These are phyloP conservation scores for Tetramorium bicarinatum DNA, from an alignment of 2,888 invertebrate genomes.

Conservation along the genomic window DNA sequence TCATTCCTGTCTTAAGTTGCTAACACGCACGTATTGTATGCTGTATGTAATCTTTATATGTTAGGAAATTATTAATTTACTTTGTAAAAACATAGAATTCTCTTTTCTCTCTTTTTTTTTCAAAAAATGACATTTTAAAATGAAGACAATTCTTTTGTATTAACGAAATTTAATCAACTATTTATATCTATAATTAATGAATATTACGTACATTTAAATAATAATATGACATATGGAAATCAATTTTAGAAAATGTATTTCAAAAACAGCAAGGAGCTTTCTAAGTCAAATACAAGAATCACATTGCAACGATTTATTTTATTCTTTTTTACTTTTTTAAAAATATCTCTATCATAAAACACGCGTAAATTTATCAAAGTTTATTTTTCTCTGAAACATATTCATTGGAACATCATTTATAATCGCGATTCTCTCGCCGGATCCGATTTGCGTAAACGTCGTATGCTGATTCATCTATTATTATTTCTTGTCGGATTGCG, in stretches of 20 bases:
- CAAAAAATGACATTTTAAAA: not conserved
- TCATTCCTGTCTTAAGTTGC: not conserved
- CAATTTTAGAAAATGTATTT: not conserved
- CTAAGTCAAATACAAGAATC: not conserved
- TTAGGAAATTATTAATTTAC: not conserved
- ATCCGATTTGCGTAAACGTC: not conserved
- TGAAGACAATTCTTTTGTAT: not conserved
- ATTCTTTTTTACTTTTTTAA: not conserved
- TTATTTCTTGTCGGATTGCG: slow-evolving; percentile 23
- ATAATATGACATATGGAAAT: not conserved
- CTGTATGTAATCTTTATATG: not conserved
- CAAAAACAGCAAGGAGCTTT: not conserved
- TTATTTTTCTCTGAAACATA: not conserved
- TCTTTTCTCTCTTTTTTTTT: not conserved
- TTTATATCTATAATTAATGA: not conserved
- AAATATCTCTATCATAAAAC: not conserved
- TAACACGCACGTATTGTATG: not conserved
- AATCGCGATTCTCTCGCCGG: not conserved
- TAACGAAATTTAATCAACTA: not conserved
- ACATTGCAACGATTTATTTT: not conserved
- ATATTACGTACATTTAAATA: not conserved
- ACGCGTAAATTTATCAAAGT: not conserved
- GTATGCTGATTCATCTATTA: slow-evolving; percentile 11
- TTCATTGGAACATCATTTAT: not conserved
- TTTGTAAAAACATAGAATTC: not conserved